A percentile compares a stretch with the other conserved stretches of the same genome.
Evolutionary conservation across 2,113 vertebrate genomes (phyloP).

Genomic region (Baryphthengus martii): DNA sequence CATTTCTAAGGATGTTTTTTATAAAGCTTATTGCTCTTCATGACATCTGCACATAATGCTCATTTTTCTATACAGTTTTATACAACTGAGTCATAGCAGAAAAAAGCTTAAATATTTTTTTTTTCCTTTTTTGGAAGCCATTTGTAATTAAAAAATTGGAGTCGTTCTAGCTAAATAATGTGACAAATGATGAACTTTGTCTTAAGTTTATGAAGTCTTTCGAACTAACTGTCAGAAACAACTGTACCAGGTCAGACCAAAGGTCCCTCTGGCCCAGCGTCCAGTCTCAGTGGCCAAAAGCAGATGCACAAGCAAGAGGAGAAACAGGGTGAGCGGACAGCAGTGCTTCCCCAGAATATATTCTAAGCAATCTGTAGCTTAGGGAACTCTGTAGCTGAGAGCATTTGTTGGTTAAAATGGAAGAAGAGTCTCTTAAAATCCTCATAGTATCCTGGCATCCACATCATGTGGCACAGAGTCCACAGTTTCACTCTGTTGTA

Average conservation of each 20-base stretch:
- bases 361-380: not conserved
- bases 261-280: constrained; percentile 27
- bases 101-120: constrained; percentile 50
- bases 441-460: not conserved
- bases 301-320: not conserved
- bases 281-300: not conserved
- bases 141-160: constrained; percentile 45
- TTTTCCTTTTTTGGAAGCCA: not conserved
- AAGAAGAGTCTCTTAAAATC: not conserved
- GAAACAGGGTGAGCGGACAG: not conserved
- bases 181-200: not conserved
- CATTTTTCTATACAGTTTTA: constrained; percentile 70
- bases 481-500: not conserved
- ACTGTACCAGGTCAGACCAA: constrained; percentile 20
- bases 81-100: constrained; percentile 53
- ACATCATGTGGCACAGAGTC: not conserved
- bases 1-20: constrained; percentile 72
- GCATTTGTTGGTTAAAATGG: not conserved
- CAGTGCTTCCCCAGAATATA: not conserved
- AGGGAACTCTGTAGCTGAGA: not conserved
- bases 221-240: constrained; percentile 37
- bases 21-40: constrained; percentile 63
- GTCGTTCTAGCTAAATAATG: not conserved
- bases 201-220: not conserved
- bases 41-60: constrained; percentile 57